A percentile compares a stretch with the other conserved stretches of the same genome.
Conservation (phyloP, 2,888 invertebrate genomes). For the Lasioglossum marginatum region DNA sequence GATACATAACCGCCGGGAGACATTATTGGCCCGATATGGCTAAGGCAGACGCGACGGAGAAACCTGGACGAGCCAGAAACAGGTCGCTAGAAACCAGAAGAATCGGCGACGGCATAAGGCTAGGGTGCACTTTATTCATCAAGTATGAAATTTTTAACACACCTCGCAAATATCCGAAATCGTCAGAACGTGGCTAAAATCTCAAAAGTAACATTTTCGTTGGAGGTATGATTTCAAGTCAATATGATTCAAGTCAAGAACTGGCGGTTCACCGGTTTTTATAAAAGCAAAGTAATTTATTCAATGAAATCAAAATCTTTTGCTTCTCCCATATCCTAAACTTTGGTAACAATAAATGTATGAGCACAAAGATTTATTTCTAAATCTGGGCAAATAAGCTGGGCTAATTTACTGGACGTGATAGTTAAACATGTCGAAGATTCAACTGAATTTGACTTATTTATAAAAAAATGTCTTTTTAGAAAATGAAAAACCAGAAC, state of each 20-base stretch:
- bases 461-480: not conserved
- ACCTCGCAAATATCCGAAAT: no score
- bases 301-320: no score
- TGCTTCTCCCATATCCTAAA: not conserved
- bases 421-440: not conserved
- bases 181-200: no score
- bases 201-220: no score
- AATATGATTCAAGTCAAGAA: no score
- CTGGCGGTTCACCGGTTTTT: no score
- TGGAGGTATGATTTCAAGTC: no score
- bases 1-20: conserved; percentile 67
- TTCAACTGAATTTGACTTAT: not conserved
- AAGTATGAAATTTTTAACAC: not conserved
- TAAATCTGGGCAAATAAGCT: no score
- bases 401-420: no score
- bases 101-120: conserved; percentile 37
- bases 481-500: not conserved
- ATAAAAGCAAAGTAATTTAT: no score
- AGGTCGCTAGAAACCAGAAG: conserved; percentile 45
- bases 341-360: not conserved
- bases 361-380: no score
- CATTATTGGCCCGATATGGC: conserved; percentile 82
- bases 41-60: conserved; percentile 74
- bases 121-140: not conserved
- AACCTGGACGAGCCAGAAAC: conserved; percentile 43